phyloP scores from a whole-genome alignment of 1,140 invertebrate species.

The Dryas iulia region DNA sequence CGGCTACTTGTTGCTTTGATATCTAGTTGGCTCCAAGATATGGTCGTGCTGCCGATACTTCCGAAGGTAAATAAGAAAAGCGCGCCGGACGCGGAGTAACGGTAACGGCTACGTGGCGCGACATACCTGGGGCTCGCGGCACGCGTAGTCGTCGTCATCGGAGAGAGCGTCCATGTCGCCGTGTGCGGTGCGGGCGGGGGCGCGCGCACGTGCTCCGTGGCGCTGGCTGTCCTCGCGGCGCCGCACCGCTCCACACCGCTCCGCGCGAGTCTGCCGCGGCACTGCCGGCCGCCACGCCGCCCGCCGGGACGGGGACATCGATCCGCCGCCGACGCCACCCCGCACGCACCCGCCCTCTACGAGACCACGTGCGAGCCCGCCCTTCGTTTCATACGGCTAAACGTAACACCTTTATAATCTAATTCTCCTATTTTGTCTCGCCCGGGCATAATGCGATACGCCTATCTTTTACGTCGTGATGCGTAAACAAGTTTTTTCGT shows the following conservation, averaged over 20 bases:
- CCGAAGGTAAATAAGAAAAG: conserved; percentile 1
- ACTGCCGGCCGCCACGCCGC: conserved; percentile 45
- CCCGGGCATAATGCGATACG: not conserved
- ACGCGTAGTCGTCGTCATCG: conserved; percentile 72
- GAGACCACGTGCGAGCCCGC: conserved; percentile 51
- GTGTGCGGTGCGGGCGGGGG: conserved; percentile 53
- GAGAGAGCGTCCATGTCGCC: conserved; percentile 72
- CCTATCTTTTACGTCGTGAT: not conserved
- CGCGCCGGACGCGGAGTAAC: not conserved
- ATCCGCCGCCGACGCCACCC: conserved; percentile 47
- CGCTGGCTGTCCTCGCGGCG: conserved; percentile 54
- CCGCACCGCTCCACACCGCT: conserved; percentile 52
- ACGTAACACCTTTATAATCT: not conserved
- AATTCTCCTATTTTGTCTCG: not conserved
- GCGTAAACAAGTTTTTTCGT: not conserved
- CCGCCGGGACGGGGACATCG: conserved; percentile 50
- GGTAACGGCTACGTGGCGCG: not conserved
- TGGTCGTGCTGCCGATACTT: conserved; percentile 24
- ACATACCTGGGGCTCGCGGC: conserved; percentile 67
- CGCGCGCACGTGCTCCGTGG: conserved; percentile 69
- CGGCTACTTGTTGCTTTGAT: conserved; percentile 63
- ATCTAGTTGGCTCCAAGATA: conserved; percentile 21
- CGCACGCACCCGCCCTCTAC: conserved; percentile 40
- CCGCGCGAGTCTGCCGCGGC: conserved; percentile 68
- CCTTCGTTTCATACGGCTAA: conserved; percentile 29